Evolutionary conservation across 2,797 vertebrate species (phyloP).

Genomic region (Scolopax rusticola): DNA sequence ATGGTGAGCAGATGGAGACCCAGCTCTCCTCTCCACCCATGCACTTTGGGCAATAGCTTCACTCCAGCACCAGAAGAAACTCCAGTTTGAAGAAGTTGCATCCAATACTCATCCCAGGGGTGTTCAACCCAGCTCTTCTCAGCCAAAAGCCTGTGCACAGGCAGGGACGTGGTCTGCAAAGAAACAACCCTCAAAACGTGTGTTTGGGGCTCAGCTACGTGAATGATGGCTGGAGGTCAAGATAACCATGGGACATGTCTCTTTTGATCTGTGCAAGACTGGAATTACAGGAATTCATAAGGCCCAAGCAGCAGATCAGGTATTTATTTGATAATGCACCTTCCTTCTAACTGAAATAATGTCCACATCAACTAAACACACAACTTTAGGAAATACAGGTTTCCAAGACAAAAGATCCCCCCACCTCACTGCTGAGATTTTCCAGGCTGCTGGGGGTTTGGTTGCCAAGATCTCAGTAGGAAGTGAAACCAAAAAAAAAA

Average conservation of each 20-base stretch:
- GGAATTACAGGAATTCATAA: not conserved
- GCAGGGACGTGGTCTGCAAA: not conserved
- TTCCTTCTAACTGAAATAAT: not conserved
- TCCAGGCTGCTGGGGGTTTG: not conserved
- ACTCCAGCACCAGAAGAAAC: not conserved
- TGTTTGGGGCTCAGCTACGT: not conserved
- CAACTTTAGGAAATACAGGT: not conserved
- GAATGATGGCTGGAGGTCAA: not conserved
- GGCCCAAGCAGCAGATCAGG: not conserved
- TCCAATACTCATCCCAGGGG: not conserved
- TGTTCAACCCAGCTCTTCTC: not conserved
- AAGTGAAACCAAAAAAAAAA: not conserved
- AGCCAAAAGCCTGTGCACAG: not conserved
- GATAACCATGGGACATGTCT: fast-evolving
- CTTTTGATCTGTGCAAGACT: not conserved
- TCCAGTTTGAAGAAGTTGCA: not conserved
- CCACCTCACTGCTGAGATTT: not conserved
- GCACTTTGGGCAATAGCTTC: not conserved
- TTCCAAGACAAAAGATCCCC: not conserved
- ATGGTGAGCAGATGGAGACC: fast-evolving
- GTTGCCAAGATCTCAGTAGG: constrained; percentile 6
- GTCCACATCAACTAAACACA: not conserved
- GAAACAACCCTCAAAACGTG: not conserved
- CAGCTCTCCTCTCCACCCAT: not conserved
- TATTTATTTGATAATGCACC: not conserved